These are phyloP conservation scores for Torymus auratus DNA, from an alignment of 2,888 invertebrate species.

Conservation along the genomic window DNA sequence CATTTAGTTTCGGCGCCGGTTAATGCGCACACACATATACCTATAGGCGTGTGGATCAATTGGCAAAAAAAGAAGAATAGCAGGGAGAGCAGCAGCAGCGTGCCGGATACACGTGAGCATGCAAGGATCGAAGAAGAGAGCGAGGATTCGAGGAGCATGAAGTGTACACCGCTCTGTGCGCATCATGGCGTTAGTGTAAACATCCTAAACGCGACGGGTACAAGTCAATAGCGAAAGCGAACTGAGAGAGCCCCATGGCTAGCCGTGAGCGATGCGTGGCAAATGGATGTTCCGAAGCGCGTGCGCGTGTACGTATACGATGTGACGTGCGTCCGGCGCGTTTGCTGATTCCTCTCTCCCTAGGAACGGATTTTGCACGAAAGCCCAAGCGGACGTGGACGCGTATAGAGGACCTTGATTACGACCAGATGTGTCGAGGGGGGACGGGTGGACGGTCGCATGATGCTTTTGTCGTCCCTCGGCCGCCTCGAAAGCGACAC, in stretches of 20 bases:
- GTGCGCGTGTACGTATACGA: too few relatives aligned
- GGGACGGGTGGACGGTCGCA: too few relatives aligned
- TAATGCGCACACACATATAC: background rate
- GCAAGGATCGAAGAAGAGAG: too few relatives aligned
- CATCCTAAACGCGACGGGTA: background rate
- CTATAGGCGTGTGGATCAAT: too few relatives aligned
- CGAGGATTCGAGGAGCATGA: too few relatives aligned
- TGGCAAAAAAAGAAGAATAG: too few relatives aligned
- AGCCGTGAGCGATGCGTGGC: slow-evolving; percentile 17
- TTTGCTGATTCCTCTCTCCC: background rate
- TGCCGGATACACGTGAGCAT: too few relatives aligned
- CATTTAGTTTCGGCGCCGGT: slow-evolving; percentile 50
- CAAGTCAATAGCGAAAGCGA: slow-evolving; percentile 10
- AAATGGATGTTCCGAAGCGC: slow-evolving; percentile 34
- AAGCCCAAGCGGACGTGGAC: background rate
- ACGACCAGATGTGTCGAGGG: background rate
- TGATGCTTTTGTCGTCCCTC: background rate
- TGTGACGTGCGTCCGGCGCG: background rate
- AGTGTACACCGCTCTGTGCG: too few relatives aligned
- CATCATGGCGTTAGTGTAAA: background rate
- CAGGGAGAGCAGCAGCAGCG: too few relatives aligned
- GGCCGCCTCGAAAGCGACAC: background rate
- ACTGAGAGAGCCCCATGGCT: background rate
- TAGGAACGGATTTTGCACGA: slow-evolving; percentile 17
- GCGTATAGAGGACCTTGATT: background rate